Base-by-base conservation (phyloP, 2,888 invertebrate species). In the Lottia scabra region DNA sequence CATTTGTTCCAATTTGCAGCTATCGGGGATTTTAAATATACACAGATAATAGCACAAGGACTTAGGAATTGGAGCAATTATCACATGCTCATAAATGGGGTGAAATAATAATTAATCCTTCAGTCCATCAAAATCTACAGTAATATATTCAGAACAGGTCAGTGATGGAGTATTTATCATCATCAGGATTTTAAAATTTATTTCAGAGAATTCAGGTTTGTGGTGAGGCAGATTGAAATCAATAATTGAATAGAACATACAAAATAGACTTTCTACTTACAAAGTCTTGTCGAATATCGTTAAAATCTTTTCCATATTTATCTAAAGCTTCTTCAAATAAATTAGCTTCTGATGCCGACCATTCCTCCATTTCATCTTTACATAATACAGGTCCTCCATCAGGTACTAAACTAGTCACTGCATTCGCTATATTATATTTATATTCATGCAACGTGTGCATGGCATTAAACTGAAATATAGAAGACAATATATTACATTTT, bases 361-460 rank as follows among this genome's bases (percentile, higher is more conserved):
- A 99, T 91, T 99, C 99, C 91, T 99, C 99, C 95, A 99, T 97
- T 92, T 99, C 99, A 92, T 99, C 99, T 82, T 98, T 93, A 80
- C 89, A 90, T 81, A 99, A 93, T 84, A 98, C 96, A 27, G 99
- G 99, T 19, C 98, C 98, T 81, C 96, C 96, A 80, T 95, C 94
- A 73, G 98, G 98, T 88, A 98, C 97, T 85, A 99, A 92, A 71
- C 96, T 96, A 85, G 96, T 94, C 90, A 97, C 93, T 74, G 98
- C 96, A 86, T 94, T 93, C 82, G 97, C 95, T 89, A 98, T 93
- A 90, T 97, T 95, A 91, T 99, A 99, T 75, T 92, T 93, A 87
- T 96, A 95, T 90, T 95, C 94, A 92, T 97, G 98, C 83, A 97
- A 92, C 71, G 96, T 96, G 91, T 98, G 96, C 98, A 99, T 98